phyloP scores from a whole-genome alignment of 2,797 vertebrate species.

The Rhabdomys pumilio region DNA sequence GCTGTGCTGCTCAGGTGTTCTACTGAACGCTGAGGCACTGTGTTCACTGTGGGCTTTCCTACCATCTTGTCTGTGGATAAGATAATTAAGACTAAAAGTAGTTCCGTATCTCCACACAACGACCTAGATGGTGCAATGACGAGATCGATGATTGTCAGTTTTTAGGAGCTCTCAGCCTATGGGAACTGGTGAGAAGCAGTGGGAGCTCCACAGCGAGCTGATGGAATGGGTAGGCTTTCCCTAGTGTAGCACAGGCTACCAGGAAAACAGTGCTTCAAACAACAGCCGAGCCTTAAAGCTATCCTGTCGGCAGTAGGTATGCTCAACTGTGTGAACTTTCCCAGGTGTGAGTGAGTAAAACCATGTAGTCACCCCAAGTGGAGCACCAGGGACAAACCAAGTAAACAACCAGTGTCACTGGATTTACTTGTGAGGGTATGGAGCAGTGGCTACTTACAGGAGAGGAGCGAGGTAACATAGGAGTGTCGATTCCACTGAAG shows the following conservation, averaged over 20 bases:
- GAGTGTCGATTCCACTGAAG: background rate
- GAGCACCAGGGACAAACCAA: background rate
- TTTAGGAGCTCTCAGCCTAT: background rate
- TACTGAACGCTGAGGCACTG: background rate
- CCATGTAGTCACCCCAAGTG: background rate
- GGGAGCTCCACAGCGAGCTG: background rate
- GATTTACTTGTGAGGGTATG: background rate
- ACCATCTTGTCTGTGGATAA: background rate
- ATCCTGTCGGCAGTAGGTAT: background rate
- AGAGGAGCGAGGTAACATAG: background rate
- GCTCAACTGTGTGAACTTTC: background rate
- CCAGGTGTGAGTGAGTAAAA: background rate
- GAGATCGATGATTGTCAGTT: background rate
- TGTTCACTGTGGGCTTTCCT: background rate
- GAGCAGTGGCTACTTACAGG: background rate
- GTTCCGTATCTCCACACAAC: background rate
- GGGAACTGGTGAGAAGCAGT: constrained; percentile 24
- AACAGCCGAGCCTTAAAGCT: constrained; percentile 1
- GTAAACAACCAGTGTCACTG: background rate
- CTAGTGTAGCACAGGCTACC: background rate
- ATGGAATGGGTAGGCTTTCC: background rate
- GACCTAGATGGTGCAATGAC: background rate
- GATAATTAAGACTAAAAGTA: background rate
- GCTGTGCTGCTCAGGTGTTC: background rate
- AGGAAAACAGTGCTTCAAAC: constrained; percentile 1